phyloP scores from a whole-genome alignment of 2,797 vertebrate species.

The Acanthis flammea region DNA sequence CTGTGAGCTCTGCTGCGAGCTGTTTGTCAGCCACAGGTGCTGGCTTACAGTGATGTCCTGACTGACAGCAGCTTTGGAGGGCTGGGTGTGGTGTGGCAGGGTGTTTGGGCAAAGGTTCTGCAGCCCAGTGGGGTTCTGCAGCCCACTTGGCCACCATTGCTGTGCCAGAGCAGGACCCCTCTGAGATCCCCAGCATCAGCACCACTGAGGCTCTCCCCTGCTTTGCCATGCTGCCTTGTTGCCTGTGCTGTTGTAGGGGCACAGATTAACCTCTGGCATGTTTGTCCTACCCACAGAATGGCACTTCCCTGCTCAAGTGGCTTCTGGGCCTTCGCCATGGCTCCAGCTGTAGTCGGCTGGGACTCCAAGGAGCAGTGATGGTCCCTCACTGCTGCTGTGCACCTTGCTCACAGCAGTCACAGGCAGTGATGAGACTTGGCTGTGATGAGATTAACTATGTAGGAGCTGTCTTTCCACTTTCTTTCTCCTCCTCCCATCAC shows the following conservation, averaged over 20 bases:
- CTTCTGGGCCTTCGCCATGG: background rate
- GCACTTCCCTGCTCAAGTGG: background rate
- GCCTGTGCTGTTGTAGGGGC: background rate
- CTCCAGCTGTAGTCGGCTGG: accelerated
- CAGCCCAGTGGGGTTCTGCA: background rate
- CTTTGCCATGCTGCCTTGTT: background rate
- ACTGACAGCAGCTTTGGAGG: background rate
- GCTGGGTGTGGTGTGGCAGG: background rate
- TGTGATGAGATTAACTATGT: background rate
- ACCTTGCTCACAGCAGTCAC: background rate
- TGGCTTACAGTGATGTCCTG: accelerated
- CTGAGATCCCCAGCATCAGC: background rate
- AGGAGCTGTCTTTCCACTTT: background rate
- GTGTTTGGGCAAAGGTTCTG: background rate
- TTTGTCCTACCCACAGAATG: background rate
- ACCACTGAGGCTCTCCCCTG: background rate
- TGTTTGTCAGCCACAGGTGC: background rate
- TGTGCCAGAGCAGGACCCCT: background rate
- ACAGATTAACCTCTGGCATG: background rate
- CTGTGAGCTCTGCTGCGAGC: background rate
- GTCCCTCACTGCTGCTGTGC: background rate
- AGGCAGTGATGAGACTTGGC: background rate
- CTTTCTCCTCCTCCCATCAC: background rate
- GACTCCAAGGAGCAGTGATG: accelerated
- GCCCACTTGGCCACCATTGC: background rate